phyloP scores from a whole-genome alignment of 1,140 invertebrate species.

The Acromyrmex charruanus region DNA sequence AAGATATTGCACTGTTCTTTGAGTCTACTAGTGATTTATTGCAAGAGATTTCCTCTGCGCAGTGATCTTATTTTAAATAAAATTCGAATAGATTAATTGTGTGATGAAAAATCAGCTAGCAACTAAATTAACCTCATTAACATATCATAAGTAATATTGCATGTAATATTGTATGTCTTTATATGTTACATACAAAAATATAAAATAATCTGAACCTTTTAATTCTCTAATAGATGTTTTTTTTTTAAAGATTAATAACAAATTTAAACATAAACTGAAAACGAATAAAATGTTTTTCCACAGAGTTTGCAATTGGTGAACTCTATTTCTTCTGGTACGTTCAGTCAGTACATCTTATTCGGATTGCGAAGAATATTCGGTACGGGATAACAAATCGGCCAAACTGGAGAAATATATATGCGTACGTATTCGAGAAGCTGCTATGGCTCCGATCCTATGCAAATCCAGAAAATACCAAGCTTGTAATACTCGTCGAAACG shows the following conservation, averaged over 20 bases:
- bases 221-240: not conserved
- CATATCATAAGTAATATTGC: not conserved
- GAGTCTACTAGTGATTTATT: constrained; percentile 57
- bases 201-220: not conserved
- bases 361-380: constrained; percentile 19
- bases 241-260: not conserved
- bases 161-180: not conserved
- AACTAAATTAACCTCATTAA: not conserved
- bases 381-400: constrained; percentile 45
- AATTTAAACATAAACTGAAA: not conserved
- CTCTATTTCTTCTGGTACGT: constrained; percentile 15
- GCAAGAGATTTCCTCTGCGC: constrained; percentile 16
- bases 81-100: constrained; percentile 41
- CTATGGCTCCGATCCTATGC: constrained; percentile 48
- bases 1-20: constrained; percentile 60
- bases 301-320: not conserved
- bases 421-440: constrained; percentile 33
- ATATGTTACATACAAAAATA: not conserved
- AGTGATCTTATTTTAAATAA: constrained; percentile 30
- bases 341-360: constrained; percentile 36
- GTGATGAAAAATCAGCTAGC: not conserved
- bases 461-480: constrained; percentile 60
- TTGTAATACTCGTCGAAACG: constrained; percentile 42
- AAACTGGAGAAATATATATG: constrained; percentile 27
- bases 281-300: not conserved